Evolutionary conservation across 1,140 invertebrate genomes (phyloP).

Genomic region (Heliconius eleuchia): DNA sequence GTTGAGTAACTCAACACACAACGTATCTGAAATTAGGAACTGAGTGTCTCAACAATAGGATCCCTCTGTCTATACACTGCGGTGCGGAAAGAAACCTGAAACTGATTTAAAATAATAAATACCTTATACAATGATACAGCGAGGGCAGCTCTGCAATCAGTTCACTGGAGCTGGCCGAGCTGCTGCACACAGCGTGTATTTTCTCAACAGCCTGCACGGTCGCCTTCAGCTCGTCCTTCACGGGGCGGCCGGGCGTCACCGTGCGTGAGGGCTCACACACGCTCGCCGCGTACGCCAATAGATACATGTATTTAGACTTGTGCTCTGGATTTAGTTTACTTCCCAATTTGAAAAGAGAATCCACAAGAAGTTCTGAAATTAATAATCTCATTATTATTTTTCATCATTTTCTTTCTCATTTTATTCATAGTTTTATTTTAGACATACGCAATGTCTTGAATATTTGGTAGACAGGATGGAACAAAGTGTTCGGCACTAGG

Average conservation of each 20-base stretch:
- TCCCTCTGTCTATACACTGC: no score
- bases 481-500: no score
- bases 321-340: slow-evolving; percentile 98
- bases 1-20: no score
- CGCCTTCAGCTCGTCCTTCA: slow-evolving; percentile 94
- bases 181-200: slow-evolving; percentile 94
- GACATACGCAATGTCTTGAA: no score
- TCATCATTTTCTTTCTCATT: no score
- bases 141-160: slow-evolving; percentile 94
- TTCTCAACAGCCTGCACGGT: slow-evolving; percentile 97
- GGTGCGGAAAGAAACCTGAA: no score
- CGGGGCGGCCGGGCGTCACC: slow-evolving; percentile 87
- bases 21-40: no score
- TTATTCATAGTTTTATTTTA: no score
- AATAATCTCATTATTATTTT: not conserved
- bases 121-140: slow-evolving; percentile 94
- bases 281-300: slow-evolving; percentile 97
- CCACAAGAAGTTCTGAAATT: slow-evolving; percentile 92
- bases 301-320: slow-evolving; percentile 97
- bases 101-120: not conserved
- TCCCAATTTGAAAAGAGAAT: slow-evolving; percentile 95
- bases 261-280: no score
- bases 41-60: no score
- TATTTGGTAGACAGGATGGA: no score
- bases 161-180: slow-evolving; percentile 95